Evolutionary conservation across 2,797 vertebrate species (phyloP).

Genomic region (Eulemur mongoz): DNA sequence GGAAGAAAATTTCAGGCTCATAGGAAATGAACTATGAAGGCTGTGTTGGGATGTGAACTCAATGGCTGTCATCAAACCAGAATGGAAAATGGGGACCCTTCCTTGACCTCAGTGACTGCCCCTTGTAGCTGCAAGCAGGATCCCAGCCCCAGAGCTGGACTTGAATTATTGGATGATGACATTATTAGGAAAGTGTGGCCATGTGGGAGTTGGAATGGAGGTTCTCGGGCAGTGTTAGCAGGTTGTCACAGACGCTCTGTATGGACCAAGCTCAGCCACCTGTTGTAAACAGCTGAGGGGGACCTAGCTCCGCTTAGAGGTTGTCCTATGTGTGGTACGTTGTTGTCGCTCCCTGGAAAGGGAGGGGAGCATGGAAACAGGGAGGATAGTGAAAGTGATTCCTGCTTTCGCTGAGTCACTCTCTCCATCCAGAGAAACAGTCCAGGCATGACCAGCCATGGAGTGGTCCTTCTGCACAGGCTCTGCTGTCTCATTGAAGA

Average conservation of each 20-base stretch:
- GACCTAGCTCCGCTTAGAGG: neutral
- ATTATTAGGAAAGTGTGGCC: conserved; percentile 2
- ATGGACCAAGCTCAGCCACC: neutral
- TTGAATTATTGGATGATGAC: neutral
- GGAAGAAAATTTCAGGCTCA: neutral
- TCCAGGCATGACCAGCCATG: neutral
- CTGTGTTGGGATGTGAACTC: neutral
- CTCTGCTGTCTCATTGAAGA: neutral
- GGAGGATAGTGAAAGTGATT: neutral
- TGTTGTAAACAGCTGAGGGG: conserved; percentile 37
- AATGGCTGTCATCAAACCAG: neutral
- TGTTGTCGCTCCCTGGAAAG: neutral
- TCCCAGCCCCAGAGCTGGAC: neutral
- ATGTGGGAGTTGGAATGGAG: neutral
- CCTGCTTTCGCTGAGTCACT: neutral
- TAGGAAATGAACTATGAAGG: neutral
- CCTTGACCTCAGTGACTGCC: neutral
- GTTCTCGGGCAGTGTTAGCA: neutral
- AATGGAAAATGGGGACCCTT: neutral
- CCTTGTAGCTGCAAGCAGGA: neutral
- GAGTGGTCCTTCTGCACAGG: neutral
- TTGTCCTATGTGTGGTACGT: neutral
- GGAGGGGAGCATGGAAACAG: neutral
- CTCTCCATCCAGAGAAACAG: neutral
- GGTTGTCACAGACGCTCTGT: conserved; percentile 2